phyloP scores from a whole-genome alignment of 2,113 vertebrate species.

The Papio anubis region DNA sequence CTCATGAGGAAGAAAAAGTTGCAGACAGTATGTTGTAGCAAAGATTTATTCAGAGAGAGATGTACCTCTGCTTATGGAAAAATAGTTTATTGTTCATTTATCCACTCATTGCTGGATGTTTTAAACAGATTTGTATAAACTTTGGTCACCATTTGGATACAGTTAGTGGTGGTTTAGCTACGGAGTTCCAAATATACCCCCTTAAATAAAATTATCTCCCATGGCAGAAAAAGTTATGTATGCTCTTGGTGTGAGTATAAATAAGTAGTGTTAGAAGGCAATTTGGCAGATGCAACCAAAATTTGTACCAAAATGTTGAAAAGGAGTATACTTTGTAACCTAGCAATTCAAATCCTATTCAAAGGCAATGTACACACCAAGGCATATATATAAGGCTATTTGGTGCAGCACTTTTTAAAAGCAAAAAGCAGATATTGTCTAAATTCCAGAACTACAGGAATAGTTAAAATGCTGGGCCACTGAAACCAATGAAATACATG shows the following conservation, averaged over 20 bases:
- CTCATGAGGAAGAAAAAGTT: background rate
- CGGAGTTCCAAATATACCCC: background rate
- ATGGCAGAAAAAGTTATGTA: background rate
- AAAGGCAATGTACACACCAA: background rate
- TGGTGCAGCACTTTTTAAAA: background rate
- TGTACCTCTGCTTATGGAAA: background rate
- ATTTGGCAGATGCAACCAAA: constrained; percentile 11
- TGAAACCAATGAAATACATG: background rate
- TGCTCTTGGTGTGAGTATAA: background rate
- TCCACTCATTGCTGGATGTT: background rate
- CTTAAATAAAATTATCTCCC: background rate
- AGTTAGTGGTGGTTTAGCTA: background rate
- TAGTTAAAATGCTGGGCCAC: background rate
- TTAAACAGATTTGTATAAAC: background rate
- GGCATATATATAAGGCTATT: background rate
- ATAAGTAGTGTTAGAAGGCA: background rate
- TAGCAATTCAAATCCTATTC: background rate
- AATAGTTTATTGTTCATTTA: background rate
- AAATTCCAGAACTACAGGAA: background rate
- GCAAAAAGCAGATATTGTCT: background rate
- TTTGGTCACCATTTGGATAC: background rate
- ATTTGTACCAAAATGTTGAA: constrained; percentile 18
- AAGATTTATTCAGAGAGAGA: background rate
- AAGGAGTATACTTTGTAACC: background rate
- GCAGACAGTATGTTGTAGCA: background rate